Conservation (phyloP, 2,888 invertebrate genomes). For the Oxyteleia sp. region DNA sequence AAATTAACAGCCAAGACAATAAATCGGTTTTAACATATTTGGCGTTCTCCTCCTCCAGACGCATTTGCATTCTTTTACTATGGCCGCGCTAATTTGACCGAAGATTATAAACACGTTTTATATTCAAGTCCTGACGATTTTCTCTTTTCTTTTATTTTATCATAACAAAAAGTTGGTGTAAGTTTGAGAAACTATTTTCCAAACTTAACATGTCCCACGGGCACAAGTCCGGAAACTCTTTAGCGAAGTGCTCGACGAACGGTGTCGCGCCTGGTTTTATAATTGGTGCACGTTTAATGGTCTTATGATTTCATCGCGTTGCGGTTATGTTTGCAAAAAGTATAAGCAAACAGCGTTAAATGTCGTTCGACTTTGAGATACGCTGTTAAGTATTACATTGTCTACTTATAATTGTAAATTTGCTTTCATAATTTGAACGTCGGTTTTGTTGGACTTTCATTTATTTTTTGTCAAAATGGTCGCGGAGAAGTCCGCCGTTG, state of each 20-base stretch:
- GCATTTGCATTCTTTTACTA: constrained; percentile 4
- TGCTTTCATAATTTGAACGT: constrained; percentile 18
- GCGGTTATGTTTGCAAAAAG: constrained; percentile 46
- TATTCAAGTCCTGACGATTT: constrained; percentile 33
- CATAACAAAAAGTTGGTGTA: constrained; percentile 41
- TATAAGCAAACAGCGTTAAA: constrained; percentile 50
- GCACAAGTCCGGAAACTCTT: constrained; percentile 39
- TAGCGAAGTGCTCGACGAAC: constrained; percentile 19
- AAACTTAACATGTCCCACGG: constrained; percentile 44
- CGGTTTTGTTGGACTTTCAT: constrained; percentile 21
- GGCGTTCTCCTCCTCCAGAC: not conserved
- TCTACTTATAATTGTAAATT: constrained; percentile 46
- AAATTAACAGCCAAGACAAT: not conserved
- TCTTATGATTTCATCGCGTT: constrained; percentile 41
- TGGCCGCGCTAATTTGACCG: constrained; percentile 9
- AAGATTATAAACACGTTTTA: constrained; percentile 36
- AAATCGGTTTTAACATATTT: not conserved
- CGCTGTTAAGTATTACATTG: constrained; percentile 43
- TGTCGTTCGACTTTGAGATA: constrained; percentile 43
- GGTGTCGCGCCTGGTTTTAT: constrained; percentile 34
- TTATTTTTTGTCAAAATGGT: constrained; percentile 12
- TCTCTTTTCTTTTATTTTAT: constrained; percentile 32
- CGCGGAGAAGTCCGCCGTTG: not conserved
- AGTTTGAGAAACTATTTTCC: constrained; percentile 48
- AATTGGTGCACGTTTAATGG: constrained; percentile 49